Conservation (phyloP, 2,113 vertebrate genomes). For the Steatornis caripensis region DNA sequence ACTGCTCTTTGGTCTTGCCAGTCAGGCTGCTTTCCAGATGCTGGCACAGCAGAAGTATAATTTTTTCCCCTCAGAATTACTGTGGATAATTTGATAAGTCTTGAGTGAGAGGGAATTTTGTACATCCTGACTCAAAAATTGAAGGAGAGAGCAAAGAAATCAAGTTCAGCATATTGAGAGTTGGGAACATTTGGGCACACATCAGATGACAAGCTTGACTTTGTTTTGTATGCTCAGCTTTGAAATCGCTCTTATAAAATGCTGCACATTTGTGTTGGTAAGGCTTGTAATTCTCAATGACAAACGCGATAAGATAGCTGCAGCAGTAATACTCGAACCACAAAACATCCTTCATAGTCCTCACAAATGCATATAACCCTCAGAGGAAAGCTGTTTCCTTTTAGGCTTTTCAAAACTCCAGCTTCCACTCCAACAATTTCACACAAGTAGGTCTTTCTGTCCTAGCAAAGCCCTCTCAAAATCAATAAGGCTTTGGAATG, state of each 20-base stretch:
- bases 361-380: background rate
- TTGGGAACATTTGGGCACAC: background rate
- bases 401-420: background rate
- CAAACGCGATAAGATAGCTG: background rate
- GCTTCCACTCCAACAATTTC: background rate
- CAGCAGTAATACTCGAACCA: background rate
- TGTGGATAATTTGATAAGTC: constrained; percentile 23
- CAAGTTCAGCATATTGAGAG: background rate
- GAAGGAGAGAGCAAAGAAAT: background rate
- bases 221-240: background rate
- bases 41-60: constrained; percentile 1
- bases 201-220: background rate
- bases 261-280: background rate
- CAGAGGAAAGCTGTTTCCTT: background rate
- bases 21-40: constrained; percentile 42
- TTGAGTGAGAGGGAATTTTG: background rate
- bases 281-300: background rate
- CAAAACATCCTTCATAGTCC: background rate
- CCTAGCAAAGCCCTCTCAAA: background rate
- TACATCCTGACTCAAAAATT: constrained; percentile 7
- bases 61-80: constrained; percentile 6
- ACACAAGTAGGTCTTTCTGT: background rate
- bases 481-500: constrained; percentile 4
- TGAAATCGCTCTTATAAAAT: background rate
- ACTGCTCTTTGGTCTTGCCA: constrained; percentile 2